Conservation (phyloP, 2,113 vertebrate species). For the Trichechus manatus region DNA sequence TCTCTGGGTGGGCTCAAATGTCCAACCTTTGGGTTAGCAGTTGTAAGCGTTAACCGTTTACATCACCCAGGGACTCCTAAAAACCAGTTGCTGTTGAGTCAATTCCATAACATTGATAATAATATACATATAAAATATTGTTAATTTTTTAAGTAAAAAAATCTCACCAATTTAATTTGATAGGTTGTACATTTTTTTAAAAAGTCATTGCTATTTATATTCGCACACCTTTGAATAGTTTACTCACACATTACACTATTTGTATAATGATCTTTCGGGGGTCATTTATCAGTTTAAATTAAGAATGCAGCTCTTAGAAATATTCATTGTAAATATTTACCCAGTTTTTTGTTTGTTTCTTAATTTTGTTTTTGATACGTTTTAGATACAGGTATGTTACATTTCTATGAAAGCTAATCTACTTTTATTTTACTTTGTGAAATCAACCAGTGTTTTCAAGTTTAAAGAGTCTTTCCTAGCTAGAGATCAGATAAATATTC, state of each 20-base stretch:
- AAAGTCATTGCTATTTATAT: background rate
- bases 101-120: background rate
- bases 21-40: background rate
- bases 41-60: background rate
- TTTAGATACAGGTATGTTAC: background rate
- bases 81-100: background rate
- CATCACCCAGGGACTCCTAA: background rate
- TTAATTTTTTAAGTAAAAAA: background rate
- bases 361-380: background rate
- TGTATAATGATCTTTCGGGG: background rate
- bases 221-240: background rate
- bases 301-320: background rate
- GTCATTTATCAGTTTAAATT: background rate
- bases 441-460: background rate
- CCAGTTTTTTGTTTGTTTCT: no score
- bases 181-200: background rate
- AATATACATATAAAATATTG: background rate
- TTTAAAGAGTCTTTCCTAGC: background rate
- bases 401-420: background rate
- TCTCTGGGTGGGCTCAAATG: no score
- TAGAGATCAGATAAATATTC: background rate
- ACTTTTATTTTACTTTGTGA: constrained; percentile 43
- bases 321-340: no score
- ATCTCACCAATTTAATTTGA: background rate
- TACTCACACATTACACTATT: background rate